Conservation (phyloP, 2,797 vertebrate genomes). For the Kryptopterus vitreolus region DNA sequence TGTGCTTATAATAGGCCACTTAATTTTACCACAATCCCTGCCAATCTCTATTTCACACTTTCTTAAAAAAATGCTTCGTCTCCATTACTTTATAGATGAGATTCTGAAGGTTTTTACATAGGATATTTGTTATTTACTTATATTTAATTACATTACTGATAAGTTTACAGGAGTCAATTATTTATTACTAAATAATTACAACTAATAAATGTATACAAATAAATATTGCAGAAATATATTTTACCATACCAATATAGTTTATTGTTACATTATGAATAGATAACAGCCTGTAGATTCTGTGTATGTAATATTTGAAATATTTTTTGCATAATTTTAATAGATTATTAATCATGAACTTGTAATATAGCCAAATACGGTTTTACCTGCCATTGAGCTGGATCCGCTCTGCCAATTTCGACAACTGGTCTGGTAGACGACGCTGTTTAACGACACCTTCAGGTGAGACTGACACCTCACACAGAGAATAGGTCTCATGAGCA, state of each 20-base stretch:
- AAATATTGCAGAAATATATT: not conserved
- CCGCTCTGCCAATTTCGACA: slow-evolving; percentile 93
- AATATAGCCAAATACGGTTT: not conserved
- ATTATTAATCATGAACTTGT: not conserved
- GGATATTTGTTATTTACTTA: not conserved
- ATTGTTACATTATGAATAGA: not conserved
- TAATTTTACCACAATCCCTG: not conserved
- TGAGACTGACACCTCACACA: slow-evolving; percentile 94
- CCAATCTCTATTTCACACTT: not conserved
- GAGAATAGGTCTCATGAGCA: slow-evolving; percentile 83
- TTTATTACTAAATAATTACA: not conserved
- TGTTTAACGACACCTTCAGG: slow-evolving; percentile 95
- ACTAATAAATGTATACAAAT: not conserved
- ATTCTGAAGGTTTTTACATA: too few species aligned
- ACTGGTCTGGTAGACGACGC: slow-evolving; percentile 89
- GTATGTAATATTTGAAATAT: not conserved
- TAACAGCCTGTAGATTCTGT: not conserved
- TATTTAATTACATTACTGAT: not conserved
- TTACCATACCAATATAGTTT: not conserved
- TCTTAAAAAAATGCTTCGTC: too few species aligned
- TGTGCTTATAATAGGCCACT: not conserved
- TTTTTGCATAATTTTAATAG: not conserved
- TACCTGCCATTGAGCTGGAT: slow-evolving; percentile 96
- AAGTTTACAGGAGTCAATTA: not conserved
- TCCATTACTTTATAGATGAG: too few species aligned